A percentile compares a stretch with the other conserved stretches of the same genome.
These are phyloP conservation scores for Pachymerium ferrugineum DNA, from an alignment of 2,888 invertebrate species.

Conservation along the genomic window DNA sequence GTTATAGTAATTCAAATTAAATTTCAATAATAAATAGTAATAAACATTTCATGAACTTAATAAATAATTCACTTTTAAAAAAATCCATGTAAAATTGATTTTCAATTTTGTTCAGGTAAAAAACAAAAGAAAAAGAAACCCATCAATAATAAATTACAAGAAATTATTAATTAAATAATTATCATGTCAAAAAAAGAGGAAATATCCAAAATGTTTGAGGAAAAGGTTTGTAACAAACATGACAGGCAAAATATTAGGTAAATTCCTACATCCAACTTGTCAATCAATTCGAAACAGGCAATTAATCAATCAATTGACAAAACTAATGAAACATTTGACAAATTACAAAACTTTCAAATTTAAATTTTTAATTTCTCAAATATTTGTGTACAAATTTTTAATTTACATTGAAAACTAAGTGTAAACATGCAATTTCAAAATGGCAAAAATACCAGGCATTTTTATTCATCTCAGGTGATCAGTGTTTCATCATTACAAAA, in stretches of 20 bases:
- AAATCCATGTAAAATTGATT: too few relatives aligned
- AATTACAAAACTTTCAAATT: neutral
- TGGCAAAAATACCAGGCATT: neutral
- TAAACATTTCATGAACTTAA: too few relatives aligned
- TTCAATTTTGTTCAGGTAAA: too few relatives aligned
- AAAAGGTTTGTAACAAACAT: neutral
- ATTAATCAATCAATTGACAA: neutral
- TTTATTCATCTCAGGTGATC: too few relatives aligned
- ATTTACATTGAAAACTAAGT: neutral
- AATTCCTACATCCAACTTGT: neutral
- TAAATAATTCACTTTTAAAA: too few relatives aligned
- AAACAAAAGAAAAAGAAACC: too few relatives aligned
- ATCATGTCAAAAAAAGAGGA: neutral
- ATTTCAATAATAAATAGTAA: too few relatives aligned
- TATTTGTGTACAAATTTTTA: neutral
- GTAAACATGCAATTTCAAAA: neutral
- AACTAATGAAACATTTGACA: neutral
- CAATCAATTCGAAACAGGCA: neutral
- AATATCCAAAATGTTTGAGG: neutral
- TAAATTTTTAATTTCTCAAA: neutral
- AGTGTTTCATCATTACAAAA: neutral
- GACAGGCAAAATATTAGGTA: neutral
- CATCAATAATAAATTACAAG: neutral
- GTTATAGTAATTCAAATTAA: too few relatives aligned
- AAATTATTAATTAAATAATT: neutral